phyloP scores from a whole-genome alignment of 2,888 invertebrate genomes.

The Masnerella sp. region DNA sequence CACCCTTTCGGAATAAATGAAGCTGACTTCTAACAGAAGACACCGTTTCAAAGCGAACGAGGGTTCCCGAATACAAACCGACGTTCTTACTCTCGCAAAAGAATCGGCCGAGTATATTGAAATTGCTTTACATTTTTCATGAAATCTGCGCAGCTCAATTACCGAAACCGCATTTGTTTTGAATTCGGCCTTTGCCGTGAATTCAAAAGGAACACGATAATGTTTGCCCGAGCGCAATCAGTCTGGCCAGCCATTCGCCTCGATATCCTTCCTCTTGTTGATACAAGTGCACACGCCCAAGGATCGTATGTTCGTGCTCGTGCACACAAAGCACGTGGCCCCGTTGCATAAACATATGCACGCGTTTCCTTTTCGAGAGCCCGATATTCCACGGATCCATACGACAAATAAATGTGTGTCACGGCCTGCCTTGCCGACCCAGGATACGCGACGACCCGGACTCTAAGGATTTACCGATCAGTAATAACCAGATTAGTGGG shows the following conservation, averaged over 20 bases:
- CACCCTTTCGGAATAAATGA: neutral
- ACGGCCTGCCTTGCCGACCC: constrained; percentile 54
- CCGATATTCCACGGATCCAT: neutral
- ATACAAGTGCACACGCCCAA: constrained; percentile 7
- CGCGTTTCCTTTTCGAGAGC: neutral
- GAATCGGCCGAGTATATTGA: neutral
- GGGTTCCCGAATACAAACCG: constrained; percentile 1
- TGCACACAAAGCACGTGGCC: neutral
- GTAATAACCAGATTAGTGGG: constrained; percentile 51
- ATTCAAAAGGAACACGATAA: constrained; percentile 24
- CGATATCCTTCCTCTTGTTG: constrained; percentile 37
- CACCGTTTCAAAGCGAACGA: constrained; percentile 1
- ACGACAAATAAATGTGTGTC: constrained; percentile 20
- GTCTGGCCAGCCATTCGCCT: constrained; percentile 14
- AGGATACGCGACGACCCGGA: constrained; percentile 35
- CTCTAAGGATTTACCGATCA: constrained; percentile 51
- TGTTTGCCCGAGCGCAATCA: constrained; percentile 32
- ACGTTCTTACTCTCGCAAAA: neutral
- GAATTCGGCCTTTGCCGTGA: neutral
- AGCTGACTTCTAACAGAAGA: neutral
- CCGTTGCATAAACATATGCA: neutral
- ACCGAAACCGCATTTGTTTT: constrained; percentile 21
- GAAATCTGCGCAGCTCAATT: constrained; percentile 17
- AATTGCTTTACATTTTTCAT: constrained; percentile 13
- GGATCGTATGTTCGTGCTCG: neutral